Conservation (phyloP, 2,888 invertebrate genomes). For the Pristionchus exspectatus region DNA sequence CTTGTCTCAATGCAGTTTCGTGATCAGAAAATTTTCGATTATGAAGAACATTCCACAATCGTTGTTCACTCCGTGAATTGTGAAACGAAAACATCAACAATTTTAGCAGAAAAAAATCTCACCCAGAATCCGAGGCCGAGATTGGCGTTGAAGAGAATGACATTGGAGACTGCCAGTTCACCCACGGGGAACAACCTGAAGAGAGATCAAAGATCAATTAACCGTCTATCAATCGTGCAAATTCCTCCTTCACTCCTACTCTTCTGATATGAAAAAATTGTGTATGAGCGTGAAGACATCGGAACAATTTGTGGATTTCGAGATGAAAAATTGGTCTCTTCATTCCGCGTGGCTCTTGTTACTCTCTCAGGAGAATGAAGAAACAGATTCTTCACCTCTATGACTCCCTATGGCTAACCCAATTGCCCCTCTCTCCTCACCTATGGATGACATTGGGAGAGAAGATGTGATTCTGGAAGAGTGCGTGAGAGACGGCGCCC, state of each 20-base stretch:
- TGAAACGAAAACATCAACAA: not conserved
- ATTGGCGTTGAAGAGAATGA: constrained; percentile 88
- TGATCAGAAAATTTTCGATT: not conserved
- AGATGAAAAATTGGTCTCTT: not conserved
- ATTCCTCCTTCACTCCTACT: not conserved
- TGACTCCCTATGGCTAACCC: not conserved
- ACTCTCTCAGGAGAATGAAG: not conserved
- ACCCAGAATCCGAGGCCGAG: constrained; percentile 90
- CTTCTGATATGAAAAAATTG: not conserved
- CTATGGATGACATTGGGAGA: constrained; percentile 69
- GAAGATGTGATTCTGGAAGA: constrained; percentile 74
- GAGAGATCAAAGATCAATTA: constrained; percentile 42
- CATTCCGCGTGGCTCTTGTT: not conserved
- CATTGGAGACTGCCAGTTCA: constrained; percentile 82
- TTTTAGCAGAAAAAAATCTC: not conserved
- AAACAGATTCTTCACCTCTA: not conserved
- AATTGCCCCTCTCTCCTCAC: constrained; percentile 47
- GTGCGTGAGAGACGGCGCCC: constrained; percentile 74
- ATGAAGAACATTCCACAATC: not conserved
- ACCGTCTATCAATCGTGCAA: no score
- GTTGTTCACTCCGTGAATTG: no score
- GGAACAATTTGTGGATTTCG: no score
- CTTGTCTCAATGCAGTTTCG: not conserved
- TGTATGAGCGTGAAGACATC: not conserved
- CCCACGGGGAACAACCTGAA: constrained; percentile 79